Base-by-base conservation (phyloP, 2,888 invertebrate genomes). In the Drosophila buzzatii region DNA sequence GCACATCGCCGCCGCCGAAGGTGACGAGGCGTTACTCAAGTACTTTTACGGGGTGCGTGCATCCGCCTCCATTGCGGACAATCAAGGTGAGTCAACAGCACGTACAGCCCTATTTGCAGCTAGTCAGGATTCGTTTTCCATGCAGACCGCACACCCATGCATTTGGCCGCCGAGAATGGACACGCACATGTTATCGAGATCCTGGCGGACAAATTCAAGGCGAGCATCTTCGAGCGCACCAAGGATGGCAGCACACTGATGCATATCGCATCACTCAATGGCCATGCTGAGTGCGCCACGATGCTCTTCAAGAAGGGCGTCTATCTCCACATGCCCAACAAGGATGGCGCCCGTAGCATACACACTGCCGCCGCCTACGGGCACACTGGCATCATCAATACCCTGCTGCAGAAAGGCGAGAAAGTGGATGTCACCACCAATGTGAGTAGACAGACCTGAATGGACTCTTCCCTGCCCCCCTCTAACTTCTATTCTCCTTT, bases 251-350 rank as follows among this genome's bases (percentile, higher is more conserved):
- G 98, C 90, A 99, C 99, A 0, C 94, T 99, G 74, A 98, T 99
- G 97, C 99, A 99, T 93, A 98, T 99, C 74, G 99, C 99, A 0
- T 98, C 99, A 0, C 94, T 98, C 73, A 98, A 98, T 92, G 99
- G 99, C 0, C 99, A 99, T 93, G 98, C 99, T 0, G 99, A 99
- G 91, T 99, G 99, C 88, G 99, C 99, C 52, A 97, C 98, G 94
- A 98, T 99, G 95, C 96, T 99, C 73, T 97, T 99, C 93, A 99
- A 98, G 93, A 98, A 99, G 92, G 99, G 99, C 14, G 99, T 99
- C 42, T 99, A 99, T 81, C 95, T 99, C 27, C 98, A 99, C 92
- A 99, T 99, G 99, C 99, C 99, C 73, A 99, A 99, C 93, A 99
- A 99, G 85, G 91, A 92, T 85, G 99, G 99, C 33, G 99, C 99